Conservation (phyloP, 2,113 vertebrate genomes). For the Kryptolebias marmoratus region DNA sequence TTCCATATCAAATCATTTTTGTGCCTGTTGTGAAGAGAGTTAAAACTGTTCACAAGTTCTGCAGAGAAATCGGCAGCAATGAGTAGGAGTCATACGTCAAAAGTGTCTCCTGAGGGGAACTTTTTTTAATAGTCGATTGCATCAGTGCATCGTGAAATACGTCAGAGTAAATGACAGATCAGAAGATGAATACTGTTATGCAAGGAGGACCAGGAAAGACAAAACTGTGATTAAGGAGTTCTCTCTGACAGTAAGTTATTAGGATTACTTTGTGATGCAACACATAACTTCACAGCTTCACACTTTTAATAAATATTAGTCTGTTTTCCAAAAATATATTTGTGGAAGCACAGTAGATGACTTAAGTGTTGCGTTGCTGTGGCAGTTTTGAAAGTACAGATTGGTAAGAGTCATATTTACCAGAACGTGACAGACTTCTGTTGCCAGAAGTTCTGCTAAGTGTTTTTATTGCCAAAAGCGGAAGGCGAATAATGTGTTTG, state of each 20-base stretch:
- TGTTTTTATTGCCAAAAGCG: background rate
- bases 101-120: background rate
- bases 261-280: background rate
- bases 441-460: background rate
- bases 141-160: background rate
- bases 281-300: background rate
- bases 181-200: background rate
- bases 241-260: background rate
- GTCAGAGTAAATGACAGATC: background rate
- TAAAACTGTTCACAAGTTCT: background rate
- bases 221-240: background rate
- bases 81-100: background rate
- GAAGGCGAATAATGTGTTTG: too few species aligned
- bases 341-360: background rate
- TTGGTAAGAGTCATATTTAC: background rate
- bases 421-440: background rate
- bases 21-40: conserved; percentile 2
- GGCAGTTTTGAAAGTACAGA: background rate
- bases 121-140: background rate
- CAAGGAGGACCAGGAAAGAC: background rate
- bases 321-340: background rate
- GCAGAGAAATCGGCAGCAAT: background rate
- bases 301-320: background rate
- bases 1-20: conserved; percentile 3
- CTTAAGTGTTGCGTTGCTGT: background rate